Evolutionary conservation across 2,797 vertebrate genomes (phyloP), one percentile per base, ranked within the genome.

Genomic region (Chiloscyllium punctatum): DNA sequence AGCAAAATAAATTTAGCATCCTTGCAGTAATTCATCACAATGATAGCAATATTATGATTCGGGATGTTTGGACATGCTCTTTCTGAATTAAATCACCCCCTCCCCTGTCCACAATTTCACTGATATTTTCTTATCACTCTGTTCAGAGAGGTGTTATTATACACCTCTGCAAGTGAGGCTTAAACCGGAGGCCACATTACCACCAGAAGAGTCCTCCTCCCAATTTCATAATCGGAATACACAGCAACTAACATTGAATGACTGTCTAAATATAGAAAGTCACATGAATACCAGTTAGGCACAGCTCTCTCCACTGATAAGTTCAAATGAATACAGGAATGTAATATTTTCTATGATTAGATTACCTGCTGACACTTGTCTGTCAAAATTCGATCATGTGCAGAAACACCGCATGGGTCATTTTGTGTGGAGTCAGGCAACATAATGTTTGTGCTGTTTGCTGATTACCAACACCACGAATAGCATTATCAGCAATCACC

Each of bases 331-430:
- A 84, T 69, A 21, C n/a, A 92, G 90, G 62, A 92, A n/a, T 11
- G n/a, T 92, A 92, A 92, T 92, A 66, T 42, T 23, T n/a, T 69
- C 90, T n/a, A 92, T 92, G 90, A 92, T 92, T 92, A 92, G n/a
- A 92, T 92, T 42, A 66, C 90, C 37, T 92, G 62, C 33, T 92
- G 90, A 37, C n/a, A 68, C 21, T 92, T 92, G 33, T 33, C n/a
- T 2, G 33, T 37, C 23, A 66, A 69, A 92, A 92, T 25, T 37
- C 0, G 2, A 92, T 92, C 90, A n/a, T 11, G 21, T 69, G 3
- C 66, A 69, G 66, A 68, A 92, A 92, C 37, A 23, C n/a, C 92
- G 62, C 21, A n/a, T 92, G 37, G 57, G 57, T 13, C 57, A 62
- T 62, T 66, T 92, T 3, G n/a, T 69, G n/a, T 3, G 68, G 90